Evolutionary conservation across 2,113 vertebrate species (phyloP), one percentile per base, ranked within the genome.

Genomic region (Silurus glanis): DNA sequence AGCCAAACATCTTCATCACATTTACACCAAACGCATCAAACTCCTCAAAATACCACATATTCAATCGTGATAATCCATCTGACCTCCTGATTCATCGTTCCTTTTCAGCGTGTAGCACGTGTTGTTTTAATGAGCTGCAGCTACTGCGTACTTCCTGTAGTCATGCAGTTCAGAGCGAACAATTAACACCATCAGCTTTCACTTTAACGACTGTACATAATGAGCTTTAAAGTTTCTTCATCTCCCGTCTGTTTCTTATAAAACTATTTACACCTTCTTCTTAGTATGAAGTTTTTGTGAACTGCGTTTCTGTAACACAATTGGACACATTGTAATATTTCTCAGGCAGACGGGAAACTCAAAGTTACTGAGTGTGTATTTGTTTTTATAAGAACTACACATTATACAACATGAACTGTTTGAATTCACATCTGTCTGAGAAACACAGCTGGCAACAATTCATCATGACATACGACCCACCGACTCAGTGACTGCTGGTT

Each of bases 281-380:
- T 89, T 83, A 87, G 88, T 59, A 71, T 67, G 66, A 84, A 80
- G 1, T 84, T 71, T 59, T 61, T 82, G 45, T 28, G 67, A 83
- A 79, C 82, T 64, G 49, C 81, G 64, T 81, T 84, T 55, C 72
- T 83, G 25, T 91, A 92, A 92, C 92, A 69, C 80, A 91, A 90
- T 62, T 72, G 89, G 91, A 93, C 90, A 91, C 91, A 86, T 82
- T 90, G 69, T 87, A 91, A 91, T 69, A 83, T 84, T 83, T 85
- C 82, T 88, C 74, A 61, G 86, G 83, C 72, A 84, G 71, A 88
- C 8, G 56, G 89, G 89, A 88, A 92, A 90, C 86, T 87, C 85
- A 85, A 85, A 59, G 59, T 49, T 58, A 62, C 56, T 21, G 80
- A 89, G 82, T 59, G 75, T 56, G 21, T 85, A 82, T 16, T 1